Percentiles rank a stretch among this genome's conserved stretches.
Conservation (phyloP, 2,113 vertebrate species). For the Entelurus aequoreus region DNA sequence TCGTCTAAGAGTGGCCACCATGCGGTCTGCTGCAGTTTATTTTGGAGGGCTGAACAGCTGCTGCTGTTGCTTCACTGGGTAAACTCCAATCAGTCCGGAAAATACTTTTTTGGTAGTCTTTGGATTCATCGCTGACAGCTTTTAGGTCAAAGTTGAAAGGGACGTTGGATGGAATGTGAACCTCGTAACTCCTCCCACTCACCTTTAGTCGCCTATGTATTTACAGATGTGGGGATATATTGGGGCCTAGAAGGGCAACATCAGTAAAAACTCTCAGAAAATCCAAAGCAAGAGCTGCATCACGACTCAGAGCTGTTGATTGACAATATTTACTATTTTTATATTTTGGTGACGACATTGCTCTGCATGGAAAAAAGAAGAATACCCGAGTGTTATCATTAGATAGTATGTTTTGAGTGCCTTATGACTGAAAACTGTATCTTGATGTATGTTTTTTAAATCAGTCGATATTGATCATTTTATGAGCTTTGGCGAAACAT, state of each 20-base stretch:
- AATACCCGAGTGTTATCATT: too few relatives aligned
- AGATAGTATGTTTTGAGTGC: too few relatives aligned
- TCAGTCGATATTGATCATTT: too few relatives aligned
- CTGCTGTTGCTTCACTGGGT: background rate
- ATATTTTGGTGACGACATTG: background rate
- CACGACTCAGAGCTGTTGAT: background rate
- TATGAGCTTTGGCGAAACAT: too few relatives aligned
- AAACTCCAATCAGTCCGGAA: background rate
- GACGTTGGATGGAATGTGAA: background rate
- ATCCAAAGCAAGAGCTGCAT: background rate
- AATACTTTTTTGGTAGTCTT: conserved; percentile 5
- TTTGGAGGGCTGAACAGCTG: background rate
- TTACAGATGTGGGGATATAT: background rate
- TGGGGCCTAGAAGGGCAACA: background rate
- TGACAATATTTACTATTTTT: background rate
- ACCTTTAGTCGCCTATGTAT: too few relatives aligned
- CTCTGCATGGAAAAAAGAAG: background rate
- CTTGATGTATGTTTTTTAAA: too few relatives aligned
- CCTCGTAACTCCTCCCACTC: background rate
- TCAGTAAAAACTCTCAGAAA: too few relatives aligned
- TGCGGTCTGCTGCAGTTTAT: background rate
- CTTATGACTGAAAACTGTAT: too few relatives aligned
- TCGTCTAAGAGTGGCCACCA: background rate
- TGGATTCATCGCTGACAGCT: conserved; percentile 4
- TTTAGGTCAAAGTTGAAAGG: conserved; percentile 23